Evolutionary conservation across 2,797 vertebrate species (phyloP), one percentile per base, ranked within the genome.

Genomic region (Rhinoraja longicauda): DNA sequence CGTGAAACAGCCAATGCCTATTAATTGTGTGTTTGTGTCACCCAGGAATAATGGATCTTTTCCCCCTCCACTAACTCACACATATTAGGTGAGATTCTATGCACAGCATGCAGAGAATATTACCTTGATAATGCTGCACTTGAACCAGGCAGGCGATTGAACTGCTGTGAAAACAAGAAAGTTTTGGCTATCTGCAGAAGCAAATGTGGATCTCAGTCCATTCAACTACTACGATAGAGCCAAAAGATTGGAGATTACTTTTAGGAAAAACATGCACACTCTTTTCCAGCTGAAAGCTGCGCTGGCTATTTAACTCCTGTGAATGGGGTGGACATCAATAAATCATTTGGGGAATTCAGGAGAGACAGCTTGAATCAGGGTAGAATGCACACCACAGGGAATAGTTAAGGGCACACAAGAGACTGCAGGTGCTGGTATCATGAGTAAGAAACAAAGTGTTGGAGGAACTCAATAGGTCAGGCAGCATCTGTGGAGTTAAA

Each of bases 1-100:
- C 53, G 32, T 32, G 64, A 88, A 67, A 67, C 84, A 67, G 24
- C 17, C 59, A 67, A n/a, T n/a, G 21, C 19, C 15, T 36, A 75
- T 29, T 92, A 45, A 75, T 92, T 75, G 90, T 26, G 45, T 53
- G 67, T 53, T 92, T 92, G 45, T 39, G 26, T 92, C 70, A 15
- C 67, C 70, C 24, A 92, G n/a, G 70, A 72, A 53, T 92, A 70
- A 92, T 39, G 70, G 90, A 53, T 72, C 29, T 29, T 92, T 92
- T 75, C 90, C 24, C 36, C 72, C 90, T 45, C 70, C 36, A 73
- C 67, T 29, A 73, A 53, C 21, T 75, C 39, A 45, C 10, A 45
- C 70, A 92, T 19, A 67, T 67, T 36, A 9, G 7, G 21, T 36
- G 84, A 88, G 84, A 88, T 10, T 29, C 26, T 82, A 10, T 39